A percentile compares a stretch with the other conserved stretches of the same genome.
These are phyloP conservation scores for Meloidogyne hapla DNA, from an alignment of 1,140 invertebrate species.

Conservation along the genomic window DNA sequence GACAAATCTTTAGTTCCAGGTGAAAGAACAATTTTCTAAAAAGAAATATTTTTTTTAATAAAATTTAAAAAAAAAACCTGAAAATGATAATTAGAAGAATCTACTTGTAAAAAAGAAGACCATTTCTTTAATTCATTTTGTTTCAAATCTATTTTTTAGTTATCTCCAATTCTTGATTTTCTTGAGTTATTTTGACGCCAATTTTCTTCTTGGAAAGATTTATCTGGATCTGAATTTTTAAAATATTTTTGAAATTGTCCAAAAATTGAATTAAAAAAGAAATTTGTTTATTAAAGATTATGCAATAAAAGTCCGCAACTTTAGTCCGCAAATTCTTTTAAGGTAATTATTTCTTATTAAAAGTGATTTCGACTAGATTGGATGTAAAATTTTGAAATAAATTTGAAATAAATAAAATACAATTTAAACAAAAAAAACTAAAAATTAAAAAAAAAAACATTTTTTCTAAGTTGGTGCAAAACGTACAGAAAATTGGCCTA, in stretches of 20 bases:
- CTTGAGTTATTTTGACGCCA: constrained; percentile 10
- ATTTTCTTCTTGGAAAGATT: not conserved
- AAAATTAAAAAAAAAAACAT: not conserved
- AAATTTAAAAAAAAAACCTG: constrained; percentile 8
- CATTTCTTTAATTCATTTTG: constrained; percentile 16
- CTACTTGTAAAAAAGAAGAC: constrained; percentile 13
- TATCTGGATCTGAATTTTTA: not conserved
- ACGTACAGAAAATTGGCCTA: not conserved
- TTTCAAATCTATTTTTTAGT: constrained; percentile 20
- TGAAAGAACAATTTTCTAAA: constrained; percentile 26
- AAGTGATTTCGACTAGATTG: no score
- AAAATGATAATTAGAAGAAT: constrained; percentile 10
- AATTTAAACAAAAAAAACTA: not conserved
- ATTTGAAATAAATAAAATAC: no score
- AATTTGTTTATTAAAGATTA: no score
- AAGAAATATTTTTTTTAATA: not conserved
- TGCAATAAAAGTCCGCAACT: no score
- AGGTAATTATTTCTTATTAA: no score
- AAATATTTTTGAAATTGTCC: no score
- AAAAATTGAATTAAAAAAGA: no score
- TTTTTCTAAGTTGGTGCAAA: not conserved
- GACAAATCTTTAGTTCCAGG: constrained; percentile 15
- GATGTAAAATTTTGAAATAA: no score
- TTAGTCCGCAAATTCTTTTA: no score
- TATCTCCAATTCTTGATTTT: constrained; percentile 20